Conservation (phyloP, 2,797 vertebrate genomes). For the Notoglanidium macrostoma region DNA sequence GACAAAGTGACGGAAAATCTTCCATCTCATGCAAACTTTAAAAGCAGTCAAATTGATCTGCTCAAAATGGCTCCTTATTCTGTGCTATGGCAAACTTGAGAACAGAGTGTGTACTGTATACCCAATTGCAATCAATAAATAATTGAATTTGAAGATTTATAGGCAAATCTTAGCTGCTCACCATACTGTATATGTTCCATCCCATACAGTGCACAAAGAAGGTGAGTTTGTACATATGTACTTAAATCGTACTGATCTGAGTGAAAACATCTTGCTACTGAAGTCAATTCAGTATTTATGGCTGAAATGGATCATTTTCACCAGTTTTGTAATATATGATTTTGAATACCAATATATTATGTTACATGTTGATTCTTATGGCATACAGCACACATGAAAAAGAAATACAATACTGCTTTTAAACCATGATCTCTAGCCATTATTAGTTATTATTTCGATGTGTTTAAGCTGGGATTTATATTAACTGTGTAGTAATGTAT, state of each 20-base stretch:
- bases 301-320: slow-evolving; percentile 5
- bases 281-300: slow-evolving; percentile 32
- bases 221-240: slow-evolving; percentile 11
- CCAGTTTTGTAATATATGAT: neutral
- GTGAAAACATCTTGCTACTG: slow-evolving; percentile 18
- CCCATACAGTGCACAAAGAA: slow-evolving; percentile 19
- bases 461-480: neutral
- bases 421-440: slow-evolving; percentile 42
- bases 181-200: slow-evolving; percentile 14
- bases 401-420: slow-evolving; percentile 63
- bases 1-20: slow-evolving; percentile 55
- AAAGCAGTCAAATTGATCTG: slow-evolving; percentile 24
- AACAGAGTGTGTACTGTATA: slow-evolving; percentile 18
- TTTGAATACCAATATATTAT: slow-evolving; percentile 13
- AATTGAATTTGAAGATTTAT: slow-evolving; percentile 14
- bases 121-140: slow-evolving; percentile 29
- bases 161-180: slow-evolving; percentile 23
- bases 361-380: slow-evolving; percentile 18
- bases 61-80: slow-evolving; percentile 38
- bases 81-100: slow-evolving; percentile 27
- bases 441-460: neutral
- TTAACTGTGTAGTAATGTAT: neutral
- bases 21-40: slow-evolving; percentile 44
- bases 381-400: slow-evolving; percentile 19
- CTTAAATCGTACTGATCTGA: slow-evolving; percentile 2